These are phyloP conservation scores for Scomber scombrus DNA, from an alignment of 2,113 vertebrate genomes.

Conservation along the genomic window DNA sequence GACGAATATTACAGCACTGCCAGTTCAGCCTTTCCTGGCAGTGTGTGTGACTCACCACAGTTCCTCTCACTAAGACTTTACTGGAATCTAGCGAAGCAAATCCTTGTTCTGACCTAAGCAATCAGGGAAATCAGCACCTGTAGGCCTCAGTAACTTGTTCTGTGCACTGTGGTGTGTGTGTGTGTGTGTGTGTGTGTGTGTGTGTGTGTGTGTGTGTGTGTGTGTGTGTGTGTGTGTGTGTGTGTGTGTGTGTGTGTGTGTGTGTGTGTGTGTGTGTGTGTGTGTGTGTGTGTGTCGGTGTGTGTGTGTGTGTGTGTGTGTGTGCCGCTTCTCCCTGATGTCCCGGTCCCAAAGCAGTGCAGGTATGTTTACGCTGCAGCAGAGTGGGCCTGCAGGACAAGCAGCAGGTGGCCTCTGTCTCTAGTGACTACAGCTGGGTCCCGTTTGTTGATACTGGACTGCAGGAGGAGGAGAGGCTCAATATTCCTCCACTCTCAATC, in stretches of 20 bases:
- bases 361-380: conserved; percentile 69
- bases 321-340: conserved; percentile 27
- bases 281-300: conserved; percentile 3
- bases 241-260: conserved; percentile 23
- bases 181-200: conserved; percentile 29
- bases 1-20: conserved; percentile 16
- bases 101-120: conserved; percentile 31
- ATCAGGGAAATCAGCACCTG: conserved; percentile 58
- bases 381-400: conserved; percentile 70
- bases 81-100: conserved; percentile 53
- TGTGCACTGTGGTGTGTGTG: conserved; percentile 10
- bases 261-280: conserved; percentile 30
- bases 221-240: conserved; percentile 29
- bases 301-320: conserved; percentile 23
- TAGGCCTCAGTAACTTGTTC: conserved; percentile 21
- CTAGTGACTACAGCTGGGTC: conserved; percentile 55
- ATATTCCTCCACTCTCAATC: conserved; percentile 13
- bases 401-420: conserved; percentile 70
- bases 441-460: conserved; percentile 56
- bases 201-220: conserved; percentile 24
- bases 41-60: conserved; percentile 53
- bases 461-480: conserved; percentile 31
- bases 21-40: conserved; percentile 61
- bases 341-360: conserved; percentile 38
- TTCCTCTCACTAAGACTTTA: conserved; percentile 48